Percentiles rank a stretch among this genome's conserved stretches.
phyloP scores from a whole-genome alignment of 2,113 vertebrate species.

The Stercorarius parasiticus region DNA sequence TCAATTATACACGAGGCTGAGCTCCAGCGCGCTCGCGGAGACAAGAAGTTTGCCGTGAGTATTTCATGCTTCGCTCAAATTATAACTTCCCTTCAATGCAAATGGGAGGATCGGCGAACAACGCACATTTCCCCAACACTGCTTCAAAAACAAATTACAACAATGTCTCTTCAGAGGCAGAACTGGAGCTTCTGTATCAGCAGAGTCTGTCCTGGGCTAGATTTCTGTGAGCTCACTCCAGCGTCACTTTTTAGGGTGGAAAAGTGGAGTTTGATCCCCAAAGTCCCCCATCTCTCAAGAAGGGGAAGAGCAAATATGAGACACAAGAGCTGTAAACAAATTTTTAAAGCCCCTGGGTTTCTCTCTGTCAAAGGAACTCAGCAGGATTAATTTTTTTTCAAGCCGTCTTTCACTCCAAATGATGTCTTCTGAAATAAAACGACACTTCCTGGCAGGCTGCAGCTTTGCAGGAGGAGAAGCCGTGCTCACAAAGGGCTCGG shows the following conservation, averaged over 20 bases:
- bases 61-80: not conserved
- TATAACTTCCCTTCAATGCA: not conserved
- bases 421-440: not conserved
- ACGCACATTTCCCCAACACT: not conserved
- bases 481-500: rapidly evolving
- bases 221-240: not conserved
- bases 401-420: not conserved
- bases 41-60: not conserved
- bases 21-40: not conserved
- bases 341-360: not conserved
- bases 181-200: not conserved
- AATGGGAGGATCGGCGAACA: not conserved
- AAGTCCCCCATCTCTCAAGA: not conserved
- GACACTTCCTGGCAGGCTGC: not conserved
- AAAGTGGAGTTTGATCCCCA: not conserved
- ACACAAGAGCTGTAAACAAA: not conserved
- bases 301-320: not conserved
- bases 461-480: not conserved
- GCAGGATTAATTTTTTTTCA: not conserved
- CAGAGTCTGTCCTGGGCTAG: not conserved
- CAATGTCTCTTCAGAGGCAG: not conserved
- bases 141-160: not conserved
- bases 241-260: not conserved
- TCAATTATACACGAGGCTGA: conserved; percentile 69
- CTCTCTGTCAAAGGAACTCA: not conserved